Base-by-base conservation (phyloP, 1,140 invertebrate species). In the Diorhabda carinulata region DNA sequence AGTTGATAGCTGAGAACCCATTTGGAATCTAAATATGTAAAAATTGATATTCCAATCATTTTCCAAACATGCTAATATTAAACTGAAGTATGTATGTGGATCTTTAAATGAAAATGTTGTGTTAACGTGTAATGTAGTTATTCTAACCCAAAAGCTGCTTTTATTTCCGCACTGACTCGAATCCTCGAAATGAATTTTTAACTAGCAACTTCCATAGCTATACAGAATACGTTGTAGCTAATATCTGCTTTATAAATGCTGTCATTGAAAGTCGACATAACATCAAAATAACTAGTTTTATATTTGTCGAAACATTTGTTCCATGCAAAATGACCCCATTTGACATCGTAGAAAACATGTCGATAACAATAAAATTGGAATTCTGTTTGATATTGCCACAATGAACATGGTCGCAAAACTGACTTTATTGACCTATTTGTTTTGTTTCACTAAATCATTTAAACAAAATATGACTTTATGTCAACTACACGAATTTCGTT, bases 301-400 rank as follows among this genome's bases (percentile, higher is more conserved):
- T 52, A 8, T 52, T 52, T 52, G 47, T 52, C n/a, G 47, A 52
- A 52, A 52, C 47, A 52, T 52, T 52, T 52, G 47, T 52, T 52
- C n/a, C n/a, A 52, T 52, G 47, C 47, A n/a, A 52, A 52, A 8
- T 52, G 47, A n/a, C 47, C 25, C 47, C 47, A 52, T 52, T 52
- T 52, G 47, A 52, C 47, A 52, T 52, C 4, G 47, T 52, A 52
- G 47, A 52, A 6, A 52, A 52, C 47, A 52, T 52, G 47, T 52
- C 47, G 47, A 52, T 52, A 52, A 52, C 47, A 52, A 52, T 52
- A 52, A 52, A 52, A 52, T 52, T 52, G 47, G n/a, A 52, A 52
- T 52, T 52, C 47, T 52, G 47, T 52, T 52, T 52, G 47, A 52
- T 52, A 52, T n/a, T 52, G 47, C n/a, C 47, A 52, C 47, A 8